Base-by-base conservation (phyloP, 2,113 vertebrate species). In the Cryptomyrus ogoouensis region DNA sequence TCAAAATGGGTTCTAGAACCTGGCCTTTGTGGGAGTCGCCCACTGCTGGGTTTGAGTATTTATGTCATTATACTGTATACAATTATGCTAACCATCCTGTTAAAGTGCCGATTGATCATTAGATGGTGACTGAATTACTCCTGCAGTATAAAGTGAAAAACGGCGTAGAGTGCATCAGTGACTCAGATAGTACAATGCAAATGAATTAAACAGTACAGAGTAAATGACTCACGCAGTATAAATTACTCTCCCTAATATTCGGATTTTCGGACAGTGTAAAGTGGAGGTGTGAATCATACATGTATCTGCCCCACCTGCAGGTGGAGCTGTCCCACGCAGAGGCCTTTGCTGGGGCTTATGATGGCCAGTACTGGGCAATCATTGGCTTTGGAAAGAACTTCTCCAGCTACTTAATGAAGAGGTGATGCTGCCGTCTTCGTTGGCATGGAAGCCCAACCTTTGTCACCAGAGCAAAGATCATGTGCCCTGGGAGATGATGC, bases 321-420 rank as follows among this genome's bases (percentile, higher is more conserved):
- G 95, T 96, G 70, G 89, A 58, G 19, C 84, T 96, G 89, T 92
- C 94, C 6, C 95, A 96, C 6, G 46, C 90, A 0, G 94, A 95
- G 0, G 96, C 96, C n/a, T 96, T 96, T 74, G 87, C 93, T 50
- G 96, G 96, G 7, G 89, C 94, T 91, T 88, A 90, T 85, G 94
- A 96, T 1, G 96, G 96, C 31, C 93, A 96, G 88, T 97, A 96
- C 89, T 96, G 96, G 96, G 96, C 93, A 0, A 89, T 96, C 92
- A 92, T 97, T 5, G 95, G 94, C 89, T 96, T 96, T 58, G 95
- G 95, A 15, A 80, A 95, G 91, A 96, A 96, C 92, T 97, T 96
- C 93, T 95, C 95, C 92, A 95, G 92, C 90, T 95, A 95, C 91
- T 89, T 97, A 91, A 94, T 93, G 3, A 96, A 94, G 91, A 94